These are phyloP conservation scores for Cephus rjabovi DNA, from an alignment of 2,888 invertebrate species.

Conservation along the genomic window DNA sequence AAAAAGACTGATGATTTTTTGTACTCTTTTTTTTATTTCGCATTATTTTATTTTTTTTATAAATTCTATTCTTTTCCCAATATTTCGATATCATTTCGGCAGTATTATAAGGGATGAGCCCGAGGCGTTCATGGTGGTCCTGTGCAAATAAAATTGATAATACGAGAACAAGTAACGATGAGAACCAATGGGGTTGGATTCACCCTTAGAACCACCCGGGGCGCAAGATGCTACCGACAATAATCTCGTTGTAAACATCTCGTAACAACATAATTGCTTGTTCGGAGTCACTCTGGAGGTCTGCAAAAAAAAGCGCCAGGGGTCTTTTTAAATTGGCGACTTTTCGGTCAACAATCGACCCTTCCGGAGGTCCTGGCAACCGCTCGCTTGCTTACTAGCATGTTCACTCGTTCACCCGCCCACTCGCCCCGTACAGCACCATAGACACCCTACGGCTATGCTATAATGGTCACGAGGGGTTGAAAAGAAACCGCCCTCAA, in stretches of 20 bases:
- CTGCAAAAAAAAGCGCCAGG: slow-evolving; percentile 51
- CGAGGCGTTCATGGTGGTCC: slow-evolving; percentile 43
- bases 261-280: slow-evolving; percentile 65
- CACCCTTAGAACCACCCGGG: slow-evolving; percentile 46
- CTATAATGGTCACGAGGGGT: slow-evolving; percentile 55
- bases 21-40: too few species aligned
- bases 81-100: slow-evolving; percentile 22
- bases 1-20: neutral
- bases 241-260: slow-evolving; percentile 67
- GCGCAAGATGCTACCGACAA: slow-evolving; percentile 65
- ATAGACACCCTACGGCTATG: slow-evolving; percentile 58
- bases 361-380: slow-evolving; percentile 59
- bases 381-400: slow-evolving; percentile 19
- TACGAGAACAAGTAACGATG: slow-evolving; percentile 23
- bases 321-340: slow-evolving; percentile 67
- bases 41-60: too few species aligned
- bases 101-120: slow-evolving; percentile 46
- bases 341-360: slow-evolving; percentile 67
- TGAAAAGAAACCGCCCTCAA: slow-evolving; percentile 51
- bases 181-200: slow-evolving; percentile 1
- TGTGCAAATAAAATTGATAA: slow-evolving; percentile 60
- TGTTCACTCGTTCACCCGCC: slow-evolving; percentile 37
- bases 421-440: slow-evolving; percentile 48
- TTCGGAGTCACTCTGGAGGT: slow-evolving; percentile 46
- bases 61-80: neutral